These are phyloP conservation scores for Rhamnusium bicolor DNA, from an alignment of 2,888 invertebrate genomes.

Conservation along the genomic window DNA sequence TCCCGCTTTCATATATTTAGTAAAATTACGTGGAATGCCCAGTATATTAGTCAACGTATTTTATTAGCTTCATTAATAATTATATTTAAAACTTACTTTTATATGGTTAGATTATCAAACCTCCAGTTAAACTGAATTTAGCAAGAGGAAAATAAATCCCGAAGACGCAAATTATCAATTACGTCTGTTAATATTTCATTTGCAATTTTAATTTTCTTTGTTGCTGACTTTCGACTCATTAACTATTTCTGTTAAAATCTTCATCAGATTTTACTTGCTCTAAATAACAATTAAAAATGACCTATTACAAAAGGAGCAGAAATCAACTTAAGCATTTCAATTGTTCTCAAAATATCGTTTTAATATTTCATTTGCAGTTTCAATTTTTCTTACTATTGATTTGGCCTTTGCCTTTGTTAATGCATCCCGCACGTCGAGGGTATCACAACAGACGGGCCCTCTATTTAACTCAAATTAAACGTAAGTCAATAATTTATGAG, in stretches of 20 bases:
- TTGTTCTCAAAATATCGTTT: slow-evolving; percentile 9
- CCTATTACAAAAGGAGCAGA: slow-evolving; percentile 6
- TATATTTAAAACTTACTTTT: background rate
- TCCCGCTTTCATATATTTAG: too few species aligned
- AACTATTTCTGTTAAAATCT: slow-evolving; percentile 8
- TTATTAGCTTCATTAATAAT: background rate
- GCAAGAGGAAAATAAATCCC: background rate
- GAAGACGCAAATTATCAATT: slow-evolving; percentile 21
- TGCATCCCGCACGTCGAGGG: slow-evolving; percentile 1
- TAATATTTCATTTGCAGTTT: slow-evolving; percentile 32
- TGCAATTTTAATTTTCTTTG: slow-evolving; percentile 8
- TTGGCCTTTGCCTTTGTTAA: slow-evolving; percentile 21
- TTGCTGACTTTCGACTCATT: slow-evolving; percentile 13
- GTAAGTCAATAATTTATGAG: slow-evolving; percentile 55
- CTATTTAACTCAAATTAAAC: slow-evolving; percentile 49
- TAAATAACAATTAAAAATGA: slow-evolving; percentile 24
- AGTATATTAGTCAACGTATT: background rate
- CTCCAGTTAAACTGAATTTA: background rate
- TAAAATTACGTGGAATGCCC: too few species aligned
- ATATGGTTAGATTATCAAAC: background rate
- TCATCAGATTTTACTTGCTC: slow-evolving; percentile 9
- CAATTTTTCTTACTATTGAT: slow-evolving; percentile 25
- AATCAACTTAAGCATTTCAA: background rate
- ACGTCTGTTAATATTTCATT: slow-evolving; percentile 13
- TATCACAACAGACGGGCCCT: slow-evolving; percentile 16